phyloP scores from a whole-genome alignment of 2,888 invertebrate genomes.

The Idaea straminata region DNA sequence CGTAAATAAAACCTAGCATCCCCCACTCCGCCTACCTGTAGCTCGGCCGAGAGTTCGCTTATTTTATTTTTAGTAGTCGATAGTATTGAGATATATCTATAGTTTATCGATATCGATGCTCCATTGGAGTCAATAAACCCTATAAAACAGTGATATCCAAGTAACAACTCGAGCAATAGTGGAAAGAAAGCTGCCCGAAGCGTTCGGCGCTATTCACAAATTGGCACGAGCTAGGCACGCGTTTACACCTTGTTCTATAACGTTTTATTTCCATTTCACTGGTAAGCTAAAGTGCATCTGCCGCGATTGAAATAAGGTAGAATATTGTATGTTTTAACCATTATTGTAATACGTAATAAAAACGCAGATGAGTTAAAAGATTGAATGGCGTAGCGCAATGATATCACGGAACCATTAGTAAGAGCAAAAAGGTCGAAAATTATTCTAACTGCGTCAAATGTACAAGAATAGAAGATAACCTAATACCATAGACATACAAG shows the following conservation, averaged over 20 bases:
- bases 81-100: constrained; percentile 14
- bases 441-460: constrained; percentile 53
- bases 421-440: constrained; percentile 61
- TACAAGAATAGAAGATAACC: constrained; percentile 4
- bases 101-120: constrained; percentile 51
- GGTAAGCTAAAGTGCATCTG: constrained; percentile 33
- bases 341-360: constrained; percentile 12
- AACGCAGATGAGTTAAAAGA: constrained; percentile 56
- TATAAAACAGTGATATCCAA: constrained; percentile 69
- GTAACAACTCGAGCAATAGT: constrained; percentile 74
- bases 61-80: neutral
- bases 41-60: too few species aligned
- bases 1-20: too few species aligned
- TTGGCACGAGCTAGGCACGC: constrained; percentile 78
- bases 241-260: constrained; percentile 40
- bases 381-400: constrained; percentile 68
- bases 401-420: constrained; percentile 65
- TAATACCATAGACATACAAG: neutral
- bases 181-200: constrained; percentile 76
- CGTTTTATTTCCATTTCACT: constrained; percentile 29
- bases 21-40: too few species aligned
- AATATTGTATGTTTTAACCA: constrained; percentile 23
- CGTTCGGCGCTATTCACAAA: constrained; percentile 77
- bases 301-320: constrained; percentile 15
- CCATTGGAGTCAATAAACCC: constrained; percentile 42